A percentile compares a stretch with the other conserved stretches of the same genome.
Conservation (phyloP, 2,113 vertebrate species). For the Leptocoma aspasia region DNA sequence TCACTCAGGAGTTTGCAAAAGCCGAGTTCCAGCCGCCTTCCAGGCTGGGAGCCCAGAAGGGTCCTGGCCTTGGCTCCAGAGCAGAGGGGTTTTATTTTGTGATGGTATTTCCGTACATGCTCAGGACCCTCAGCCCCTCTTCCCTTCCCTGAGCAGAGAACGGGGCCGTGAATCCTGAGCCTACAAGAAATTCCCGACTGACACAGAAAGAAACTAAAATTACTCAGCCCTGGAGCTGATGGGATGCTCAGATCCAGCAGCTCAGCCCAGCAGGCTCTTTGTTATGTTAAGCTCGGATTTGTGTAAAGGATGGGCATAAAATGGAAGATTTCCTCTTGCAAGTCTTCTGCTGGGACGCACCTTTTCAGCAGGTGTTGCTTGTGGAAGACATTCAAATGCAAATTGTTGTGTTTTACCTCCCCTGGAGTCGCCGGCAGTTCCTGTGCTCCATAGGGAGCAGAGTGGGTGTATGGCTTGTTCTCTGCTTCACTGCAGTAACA, state of each 20-base stretch:
- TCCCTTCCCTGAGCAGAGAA: background rate
- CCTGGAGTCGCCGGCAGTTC: background rate
- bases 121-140: background rate
- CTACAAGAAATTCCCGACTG: background rate
- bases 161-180: background rate
- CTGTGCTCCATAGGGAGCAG: background rate
- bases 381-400: slow-evolving; percentile 12
- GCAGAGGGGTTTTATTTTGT: background rate
- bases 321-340: slow-evolving; percentile 6
- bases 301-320: background rate
- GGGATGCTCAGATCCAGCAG: background rate
- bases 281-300: slow-evolving; percentile 6
- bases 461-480: background rate
- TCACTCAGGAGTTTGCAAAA: background rate
- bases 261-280: slow-evolving; percentile 24
- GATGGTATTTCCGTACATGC: background rate
- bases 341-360: background rate
- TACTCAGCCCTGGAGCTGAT: background rate
- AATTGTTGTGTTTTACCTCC: background rate
- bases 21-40: background rate
- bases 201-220: background rate
- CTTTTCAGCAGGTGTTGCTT: background rate
- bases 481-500: background rate
- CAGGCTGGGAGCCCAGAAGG: background rate
- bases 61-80: background rate